Evolutionary conservation across 2,797 vertebrate genomes (phyloP), one percentile per base, ranked within the genome.

Genomic region (Enteromius anoplus): DNA sequence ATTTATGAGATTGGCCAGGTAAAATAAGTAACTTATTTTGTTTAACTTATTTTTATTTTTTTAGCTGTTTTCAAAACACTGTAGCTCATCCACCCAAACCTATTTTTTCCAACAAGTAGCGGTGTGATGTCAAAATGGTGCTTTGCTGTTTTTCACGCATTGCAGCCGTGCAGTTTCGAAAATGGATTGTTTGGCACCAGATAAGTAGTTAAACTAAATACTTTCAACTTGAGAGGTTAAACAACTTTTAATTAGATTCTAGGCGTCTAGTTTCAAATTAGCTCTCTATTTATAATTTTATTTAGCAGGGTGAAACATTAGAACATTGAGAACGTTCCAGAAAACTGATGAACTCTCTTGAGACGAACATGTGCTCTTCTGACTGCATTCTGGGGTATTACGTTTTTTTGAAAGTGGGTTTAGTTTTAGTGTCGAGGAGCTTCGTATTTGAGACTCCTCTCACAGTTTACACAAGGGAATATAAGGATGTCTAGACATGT

Each of bases 381-480:
- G 23, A 29, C 23, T 79, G 2, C 21, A 34, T 51, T 78, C 21
- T 64, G 55, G 40, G 45, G 17, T 14, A 6, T 65, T 58, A 14
- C 1, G 6, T 26, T 60, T 37, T 58, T 80, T 47, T 37, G 17
- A 69, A 69, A 26, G 77, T 7, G 26, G 26, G n/a, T 53, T n/a
- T 26, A 19, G 62, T 53, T 68, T 68, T 75, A 51, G 32, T 5
- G 45, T 26, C 37, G 19, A 49, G 53, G 37, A 62, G 23, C 12
- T 47, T 49, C 2, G 29, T 55, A 14, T 58, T 32, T 58, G 66
- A 80, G 68, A 71, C 55, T 45, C 66, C 6, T 71, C 55, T 70
- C 73, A 82, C 75, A 42, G 80, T 73, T 82, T 73, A 78, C 68
- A 78, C 29, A 47, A 71, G 65, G 5, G 55, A 23, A n/a, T 29